Conservation (phyloP, 92 coral and sea anemone genomes). For the Porites divaricata region DNA sequence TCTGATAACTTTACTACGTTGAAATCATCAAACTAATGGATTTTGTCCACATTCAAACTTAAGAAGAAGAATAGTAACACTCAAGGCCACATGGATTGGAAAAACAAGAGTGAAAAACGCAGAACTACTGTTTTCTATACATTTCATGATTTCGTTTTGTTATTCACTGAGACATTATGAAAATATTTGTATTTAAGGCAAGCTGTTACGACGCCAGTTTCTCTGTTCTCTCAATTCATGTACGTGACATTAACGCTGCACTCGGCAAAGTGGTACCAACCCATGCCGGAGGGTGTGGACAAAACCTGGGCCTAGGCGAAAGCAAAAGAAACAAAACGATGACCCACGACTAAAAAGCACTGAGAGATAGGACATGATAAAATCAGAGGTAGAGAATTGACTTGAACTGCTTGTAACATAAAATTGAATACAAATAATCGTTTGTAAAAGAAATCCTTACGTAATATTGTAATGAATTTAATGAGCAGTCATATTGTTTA, state of each 20-base stretch:
- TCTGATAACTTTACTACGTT: no score
- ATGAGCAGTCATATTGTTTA: background rate
- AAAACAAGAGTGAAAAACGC: no score
- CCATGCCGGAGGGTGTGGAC: conserved; percentile 2
- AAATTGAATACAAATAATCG: background rate
- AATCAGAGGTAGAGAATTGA: background rate
- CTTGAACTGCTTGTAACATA: background rate
- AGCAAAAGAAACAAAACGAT: background rate
- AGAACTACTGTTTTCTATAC: no score
- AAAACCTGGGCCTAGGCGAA: no score
- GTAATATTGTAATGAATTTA: background rate
- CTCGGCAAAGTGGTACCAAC: background rate
- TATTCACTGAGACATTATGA: background rate
- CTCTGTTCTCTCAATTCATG: background rate
- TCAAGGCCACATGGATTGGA: no score
- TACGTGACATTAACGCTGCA: background rate
- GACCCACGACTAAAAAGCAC: background rate
- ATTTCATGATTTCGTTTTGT: background rate
- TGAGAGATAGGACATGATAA: background rate
- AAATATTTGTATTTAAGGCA: background rate
- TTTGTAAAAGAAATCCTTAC: background rate
- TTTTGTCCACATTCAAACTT: no score
- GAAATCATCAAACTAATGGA: no score
- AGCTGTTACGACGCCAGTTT: background rate
- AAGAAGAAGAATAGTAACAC: no score